Base-by-base conservation (phyloP, 2,888 invertebrate species). In the Orthosia gothica region DNA sequence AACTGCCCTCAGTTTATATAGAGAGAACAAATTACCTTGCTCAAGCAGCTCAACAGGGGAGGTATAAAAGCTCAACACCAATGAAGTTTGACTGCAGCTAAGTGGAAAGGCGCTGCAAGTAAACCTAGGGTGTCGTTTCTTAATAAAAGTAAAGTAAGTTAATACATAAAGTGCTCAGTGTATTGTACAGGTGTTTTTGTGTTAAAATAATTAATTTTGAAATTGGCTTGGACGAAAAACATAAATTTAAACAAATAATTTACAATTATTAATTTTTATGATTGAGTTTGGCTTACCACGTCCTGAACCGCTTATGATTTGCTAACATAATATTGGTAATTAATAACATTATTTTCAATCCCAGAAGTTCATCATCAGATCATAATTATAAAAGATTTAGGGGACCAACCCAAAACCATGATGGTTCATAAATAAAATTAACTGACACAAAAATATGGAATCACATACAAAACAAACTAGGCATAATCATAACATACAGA, bases 1-100 rank as follows among this genome's bases (percentile, higher is more conserved):
- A 70, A 69, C 63, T 50, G 55, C 20, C 45, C 16, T 50, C 61
- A 50, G 49, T 50, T 67, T 54, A 81, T 67, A 68, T 69, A 54
- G 45, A n/a, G 45, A 26, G 64, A 59, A 61, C 23, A 49, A 62
- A 70, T 70, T 68, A 70, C 50, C 57, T 54, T 64, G n/a, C 23
- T 55, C 32, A 59, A 50, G 63, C 54, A 57, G 61, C 61, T 81
- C 26, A 66, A 61, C 7, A 68, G 26, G 18, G 23, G 32, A 57
- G 62, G 20, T 57, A 79, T 79, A 64, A 50, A 40, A 68, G 23
- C 59, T 68, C 64, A 62, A 61, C 45, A 62, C 59, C 16, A 64
- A 80, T 80, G 57, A 63, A 67, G 54, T 74, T 69, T 74, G 82
- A 69, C 64, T 81, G 47, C n/a, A 47, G 47, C 4, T 81, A 74